phyloP scores from a whole-genome alignment of 2,888 invertebrate genomes.

The Torymus texanus region DNA sequence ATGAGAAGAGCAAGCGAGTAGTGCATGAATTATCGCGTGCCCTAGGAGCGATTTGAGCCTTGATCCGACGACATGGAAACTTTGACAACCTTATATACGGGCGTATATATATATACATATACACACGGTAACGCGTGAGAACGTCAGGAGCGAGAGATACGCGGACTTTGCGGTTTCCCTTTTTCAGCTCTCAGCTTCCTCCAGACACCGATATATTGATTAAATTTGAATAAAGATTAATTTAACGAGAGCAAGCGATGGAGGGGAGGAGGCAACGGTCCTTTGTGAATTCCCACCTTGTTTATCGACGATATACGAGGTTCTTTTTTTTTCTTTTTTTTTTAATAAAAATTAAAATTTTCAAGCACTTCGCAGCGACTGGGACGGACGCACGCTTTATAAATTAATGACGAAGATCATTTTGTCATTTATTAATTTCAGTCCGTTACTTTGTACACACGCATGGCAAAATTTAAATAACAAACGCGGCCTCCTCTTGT shows the following conservation, averaged over 20 bases:
- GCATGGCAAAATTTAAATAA: slow-evolving; percentile 4
- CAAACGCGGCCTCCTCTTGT: neutral
- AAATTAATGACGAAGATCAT: neutral
- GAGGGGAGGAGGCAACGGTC: neutral
- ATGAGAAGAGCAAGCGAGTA: neutral
- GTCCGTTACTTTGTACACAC: neutral
- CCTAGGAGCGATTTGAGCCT: slow-evolving; percentile 34
- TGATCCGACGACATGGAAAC: slow-evolving; percentile 47
- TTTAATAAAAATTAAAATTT: slow-evolving; percentile 24
- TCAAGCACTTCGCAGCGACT: neutral
- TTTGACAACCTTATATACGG: slow-evolving; percentile 15
- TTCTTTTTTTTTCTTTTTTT: neutral
- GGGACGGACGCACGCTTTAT: neutral
- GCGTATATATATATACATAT: too few relatives aligned
- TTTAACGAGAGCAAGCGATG: neutral
- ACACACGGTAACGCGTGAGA: neutral
- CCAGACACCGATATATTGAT: slow-evolving; percentile 34
- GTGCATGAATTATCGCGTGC: slow-evolving; percentile 47
- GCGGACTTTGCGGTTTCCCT: slow-evolving; percentile 7
- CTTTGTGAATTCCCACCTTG: neutral
- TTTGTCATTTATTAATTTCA: slow-evolving; percentile 12
- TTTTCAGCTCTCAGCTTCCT: slow-evolving; percentile 4
- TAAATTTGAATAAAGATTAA: slow-evolving; percentile 46
- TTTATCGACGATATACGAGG: too few relatives aligned
- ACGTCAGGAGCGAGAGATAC: neutral